Percentiles rank a stretch among this genome's conserved stretches.
Evolutionary conservation across 1,140 invertebrate genomes (phyloP).

Genomic region (Drosophila sturtevanti): DNA sequence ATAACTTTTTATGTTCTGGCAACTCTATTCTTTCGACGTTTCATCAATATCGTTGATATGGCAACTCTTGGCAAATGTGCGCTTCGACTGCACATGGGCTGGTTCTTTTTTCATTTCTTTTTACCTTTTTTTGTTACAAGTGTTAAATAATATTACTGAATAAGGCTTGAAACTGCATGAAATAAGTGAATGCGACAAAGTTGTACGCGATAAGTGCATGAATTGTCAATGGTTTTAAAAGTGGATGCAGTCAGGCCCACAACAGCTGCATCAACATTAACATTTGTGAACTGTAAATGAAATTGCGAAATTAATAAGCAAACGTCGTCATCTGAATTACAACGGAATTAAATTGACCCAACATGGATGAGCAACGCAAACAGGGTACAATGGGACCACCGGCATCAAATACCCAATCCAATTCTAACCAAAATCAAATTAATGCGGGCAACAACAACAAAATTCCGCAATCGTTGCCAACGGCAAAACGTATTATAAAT

Average conservation of each 20-base stretch:
- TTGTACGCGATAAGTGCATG: not conserved
- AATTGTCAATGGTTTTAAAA: not conserved
- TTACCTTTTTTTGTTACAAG: constrained; percentile 2
- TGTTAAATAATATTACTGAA: constrained; percentile 2
- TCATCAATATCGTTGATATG: not conserved
- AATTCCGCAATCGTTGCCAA: constrained; percentile 1
- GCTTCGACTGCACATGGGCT: constrained; percentile 12
- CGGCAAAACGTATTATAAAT: constrained; percentile 57
- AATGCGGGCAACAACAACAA: constrained; percentile 8
- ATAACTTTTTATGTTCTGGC: not conserved
- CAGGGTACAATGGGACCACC: constrained; percentile 32
- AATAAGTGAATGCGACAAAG: not conserved
- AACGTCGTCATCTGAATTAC: no score
- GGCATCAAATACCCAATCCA: constrained; percentile 1
- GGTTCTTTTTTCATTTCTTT: constrained; percentile 4
- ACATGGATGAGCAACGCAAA: not conserved
- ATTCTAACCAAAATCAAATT: constrained; percentile 13
- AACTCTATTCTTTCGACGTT: constrained; percentile 5
- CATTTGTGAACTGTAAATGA: not conserved
- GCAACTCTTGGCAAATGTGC: not conserved
- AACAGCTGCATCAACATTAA: not conserved
- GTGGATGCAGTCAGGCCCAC: not conserved
- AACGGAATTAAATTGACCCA: not conserved
- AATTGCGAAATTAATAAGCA: not conserved
- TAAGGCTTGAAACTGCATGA: not conserved